Percentiles rank a stretch among this genome's conserved stretches.
phyloP scores from a whole-genome alignment of 2,888 invertebrate species.

The Melipona beecheii region DNA sequence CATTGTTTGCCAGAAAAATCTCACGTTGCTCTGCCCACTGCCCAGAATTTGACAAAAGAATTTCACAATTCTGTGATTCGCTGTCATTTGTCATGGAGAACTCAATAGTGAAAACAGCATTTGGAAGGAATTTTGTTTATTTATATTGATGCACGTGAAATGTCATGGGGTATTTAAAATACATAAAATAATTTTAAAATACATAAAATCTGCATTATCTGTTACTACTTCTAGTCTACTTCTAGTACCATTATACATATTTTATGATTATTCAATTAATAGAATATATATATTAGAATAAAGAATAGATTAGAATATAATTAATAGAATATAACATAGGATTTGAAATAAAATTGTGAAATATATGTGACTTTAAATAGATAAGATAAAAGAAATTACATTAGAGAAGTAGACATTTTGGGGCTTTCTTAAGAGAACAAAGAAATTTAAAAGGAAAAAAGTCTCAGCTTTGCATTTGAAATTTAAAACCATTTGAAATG shows the following conservation, averaged over 20 bases:
- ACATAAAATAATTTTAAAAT: no score
- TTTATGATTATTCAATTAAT: no score
- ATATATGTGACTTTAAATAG: neutral
- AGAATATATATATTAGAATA: no score
- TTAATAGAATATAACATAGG: no score
- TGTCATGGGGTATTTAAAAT: no score
- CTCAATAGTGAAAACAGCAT: neutral
- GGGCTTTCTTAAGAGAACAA: neutral
- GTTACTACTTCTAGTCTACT: no score
- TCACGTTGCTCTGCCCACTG: slow-evolving; percentile 15
- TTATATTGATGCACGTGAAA: no score
- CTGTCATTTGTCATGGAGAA: slow-evolving; percentile 33
- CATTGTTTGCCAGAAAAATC: slow-evolving; percentile 38
- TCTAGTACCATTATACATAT: no score
- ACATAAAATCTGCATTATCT: no score
- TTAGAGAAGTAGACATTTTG: neutral
- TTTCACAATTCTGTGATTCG: neutral
- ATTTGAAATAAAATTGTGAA: neutral
- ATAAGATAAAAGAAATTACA: neutral
- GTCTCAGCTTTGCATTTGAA: neutral
- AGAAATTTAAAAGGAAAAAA: neutral
- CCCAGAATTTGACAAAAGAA: slow-evolving; percentile 52
- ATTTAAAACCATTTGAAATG: neutral
- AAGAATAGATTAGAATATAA: no score
- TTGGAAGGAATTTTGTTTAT: neutral